Base-by-base conservation (phyloP, 2,797 vertebrate species). In the Hephaestus fuliginosus region DNA sequence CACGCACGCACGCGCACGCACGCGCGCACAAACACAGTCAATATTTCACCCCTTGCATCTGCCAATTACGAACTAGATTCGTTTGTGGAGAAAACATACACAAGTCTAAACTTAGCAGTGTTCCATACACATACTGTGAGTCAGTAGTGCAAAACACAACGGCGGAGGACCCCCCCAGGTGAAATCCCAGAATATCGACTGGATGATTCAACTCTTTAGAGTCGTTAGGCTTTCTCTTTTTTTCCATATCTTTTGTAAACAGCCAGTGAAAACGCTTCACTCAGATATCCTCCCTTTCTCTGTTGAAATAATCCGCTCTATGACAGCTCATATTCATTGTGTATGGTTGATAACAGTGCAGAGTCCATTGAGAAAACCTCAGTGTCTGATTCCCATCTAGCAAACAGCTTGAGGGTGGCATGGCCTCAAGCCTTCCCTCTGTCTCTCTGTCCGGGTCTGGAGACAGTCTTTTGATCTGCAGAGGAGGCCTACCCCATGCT, bases 71-170 rank as follows among this genome's bases (percentile, higher is more conserved):
- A 92, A 83, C 89, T 85, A 82, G 90, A 91, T 91, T 88, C 43
- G 89, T 94, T 92, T 92, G 89, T 90, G 87, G 85, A 86, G 88
- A 81, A 92, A 91, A 92, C 91, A 90, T 90, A 93, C 86, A 87
- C 88, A 91, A 82, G 82, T 93, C 93, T 95, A 96, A 95, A 95
- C 93, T 94, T 94, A 96, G 94, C 92, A 89, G 83, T 70, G 84
- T 87, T 93, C 85, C 91, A 89, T 90, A 90, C 85, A 89, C 91
- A 84, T 62, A 88, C 89, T 90, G 91, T 93, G 94, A 95, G 89
- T 95, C 93, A 92, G 91, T 92, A 87, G 92, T 86, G 91, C 88
- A 85, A 90, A 93, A 91, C 91, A 94, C 88, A 92, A 93, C 72
- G 62, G 83, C 74, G 18, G 84, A 87, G 87, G 86, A 91, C 88